Conservation (phyloP, 2,797 vertebrate species). For the Artibeus lituratus region DNA sequence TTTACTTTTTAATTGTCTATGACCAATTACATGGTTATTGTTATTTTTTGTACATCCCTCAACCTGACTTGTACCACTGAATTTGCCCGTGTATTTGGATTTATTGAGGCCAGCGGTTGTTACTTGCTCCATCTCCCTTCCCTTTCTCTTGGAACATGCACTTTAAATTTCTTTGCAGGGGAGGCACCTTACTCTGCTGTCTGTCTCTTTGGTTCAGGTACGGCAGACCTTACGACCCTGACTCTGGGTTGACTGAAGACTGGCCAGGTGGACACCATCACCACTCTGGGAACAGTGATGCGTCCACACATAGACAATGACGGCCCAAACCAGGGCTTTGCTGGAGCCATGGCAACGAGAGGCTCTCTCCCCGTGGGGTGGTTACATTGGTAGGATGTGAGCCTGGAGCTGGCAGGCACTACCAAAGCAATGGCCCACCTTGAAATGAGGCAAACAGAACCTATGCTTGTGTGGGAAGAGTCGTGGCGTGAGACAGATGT, state of each 20-base stretch:
- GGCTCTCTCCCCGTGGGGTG: neutral
- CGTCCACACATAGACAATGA: neutral
- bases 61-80: neutral
- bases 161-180: neutral
- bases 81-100: neutral
- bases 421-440: neutral
- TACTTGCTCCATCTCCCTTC: neutral
- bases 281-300: neutral
- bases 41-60: neutral
- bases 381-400: neutral
- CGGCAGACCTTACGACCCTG: neutral
- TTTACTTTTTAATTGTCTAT: constrained; percentile 8
- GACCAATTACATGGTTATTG: neutral
- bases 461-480: neutral
- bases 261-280: neutral
- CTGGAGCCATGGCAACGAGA: neutral
- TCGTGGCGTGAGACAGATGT: neutral
- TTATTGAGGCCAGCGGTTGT: neutral
- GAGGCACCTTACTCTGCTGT: neutral
- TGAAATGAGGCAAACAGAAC: neutral
- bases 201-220: neutral
- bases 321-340: neutral
- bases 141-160: neutral
- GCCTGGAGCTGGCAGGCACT: neutral
- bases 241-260: neutral